Percentiles rank a stretch among this genome's conserved stretches.
phyloP scores from a whole-genome alignment of 2,797 vertebrate species.

The Graptemys geographica region DNA sequence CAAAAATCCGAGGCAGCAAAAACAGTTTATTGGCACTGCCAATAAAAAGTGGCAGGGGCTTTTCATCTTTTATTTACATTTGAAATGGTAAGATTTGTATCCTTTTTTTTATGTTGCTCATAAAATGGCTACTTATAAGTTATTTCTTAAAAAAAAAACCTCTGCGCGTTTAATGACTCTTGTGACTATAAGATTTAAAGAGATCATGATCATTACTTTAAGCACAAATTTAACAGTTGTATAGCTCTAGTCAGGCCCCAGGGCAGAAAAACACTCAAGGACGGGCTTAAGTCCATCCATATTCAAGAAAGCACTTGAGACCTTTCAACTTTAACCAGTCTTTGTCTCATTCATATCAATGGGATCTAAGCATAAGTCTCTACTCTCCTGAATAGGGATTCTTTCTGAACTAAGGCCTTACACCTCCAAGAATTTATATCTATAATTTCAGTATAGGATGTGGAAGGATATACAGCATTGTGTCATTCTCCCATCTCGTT shows the following conservation, averaged over 20 bases:
- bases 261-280: background rate
- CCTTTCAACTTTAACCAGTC: background rate
- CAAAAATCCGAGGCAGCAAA: background rate
- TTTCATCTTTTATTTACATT: conserved; percentile 13
- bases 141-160: background rate
- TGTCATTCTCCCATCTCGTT: background rate
- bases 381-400: background rate
- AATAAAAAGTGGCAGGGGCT: background rate
- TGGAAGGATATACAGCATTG: background rate
- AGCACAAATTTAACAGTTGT: background rate
- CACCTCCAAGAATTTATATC: background rate
- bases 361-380: background rate
- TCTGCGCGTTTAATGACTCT: background rate
- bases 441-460: background rate
- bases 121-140: background rate
- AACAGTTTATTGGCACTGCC: background rate
- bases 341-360: background rate
- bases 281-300: background rate
- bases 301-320: background rate
- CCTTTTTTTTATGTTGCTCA: background rate
- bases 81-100: background rate
- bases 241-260: background rate
- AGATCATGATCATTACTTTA: background rate
- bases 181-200: background rate
- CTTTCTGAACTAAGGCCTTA: background rate